These are phyloP conservation scores for Zalophus californianus DNA, from an alignment of 2,797 vertebrate genomes.

Conservation along the genomic window DNA sequence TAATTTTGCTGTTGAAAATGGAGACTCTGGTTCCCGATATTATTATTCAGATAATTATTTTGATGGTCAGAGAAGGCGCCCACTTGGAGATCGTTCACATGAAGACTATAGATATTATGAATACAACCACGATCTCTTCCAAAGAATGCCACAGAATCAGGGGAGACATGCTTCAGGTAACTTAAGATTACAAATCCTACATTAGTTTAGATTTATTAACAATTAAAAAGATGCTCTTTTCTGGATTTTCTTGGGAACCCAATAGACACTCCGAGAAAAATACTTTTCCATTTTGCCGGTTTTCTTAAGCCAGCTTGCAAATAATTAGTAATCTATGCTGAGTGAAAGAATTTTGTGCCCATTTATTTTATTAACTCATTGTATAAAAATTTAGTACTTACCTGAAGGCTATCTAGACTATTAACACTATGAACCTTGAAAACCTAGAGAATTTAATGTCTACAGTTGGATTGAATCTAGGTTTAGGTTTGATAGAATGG, in stretches of 20 bases:
- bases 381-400: slow-evolving; percentile 38
- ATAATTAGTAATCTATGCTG: background rate
- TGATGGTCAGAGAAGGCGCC: slow-evolving; percentile 91
- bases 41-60: slow-evolving; percentile 95
- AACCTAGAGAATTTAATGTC: slow-evolving; percentile 42
- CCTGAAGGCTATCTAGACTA: background rate
- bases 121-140: slow-evolving; percentile 92
- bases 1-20: slow-evolving; percentile 93
- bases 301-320: slow-evolving; percentile 33
- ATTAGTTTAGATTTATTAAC: slow-evolving; percentile 34
- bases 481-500: slow-evolving; percentile 47
- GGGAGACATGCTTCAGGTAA: slow-evolving; percentile 94
- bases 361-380: slow-evolving; percentile 29
- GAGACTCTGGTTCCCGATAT: slow-evolving; percentile 91
- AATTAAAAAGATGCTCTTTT: slow-evolving; percentile 15
- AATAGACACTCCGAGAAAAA: background rate
- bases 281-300: slow-evolving; percentile 23
- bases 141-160: slow-evolving; percentile 93
- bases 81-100: slow-evolving; percentile 91
- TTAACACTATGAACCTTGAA: slow-evolving; percentile 29
- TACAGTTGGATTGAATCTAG: slow-evolving; percentile 3
- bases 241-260: slow-evolving; percentile 56
- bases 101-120: slow-evolving; percentile 97
- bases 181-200: slow-evolving; percentile 42
- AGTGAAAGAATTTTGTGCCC: slow-evolving; percentile 44